phyloP scores from a whole-genome alignment of 2,113 vertebrate genomes.

The Corynorhinus townsendii region DNA sequence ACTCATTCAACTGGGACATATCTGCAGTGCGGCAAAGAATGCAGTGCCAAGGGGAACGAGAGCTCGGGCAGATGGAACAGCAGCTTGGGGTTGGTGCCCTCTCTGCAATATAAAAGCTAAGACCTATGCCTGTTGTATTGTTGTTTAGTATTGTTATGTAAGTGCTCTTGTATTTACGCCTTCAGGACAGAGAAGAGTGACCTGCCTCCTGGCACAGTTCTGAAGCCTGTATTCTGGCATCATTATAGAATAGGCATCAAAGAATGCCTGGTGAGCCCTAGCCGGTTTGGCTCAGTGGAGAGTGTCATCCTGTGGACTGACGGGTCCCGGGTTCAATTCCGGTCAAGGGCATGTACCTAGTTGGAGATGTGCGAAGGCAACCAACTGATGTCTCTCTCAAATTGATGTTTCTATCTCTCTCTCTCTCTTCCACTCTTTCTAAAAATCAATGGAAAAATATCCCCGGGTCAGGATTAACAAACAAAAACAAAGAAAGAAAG shows the following conservation, averaged over 20 bases:
- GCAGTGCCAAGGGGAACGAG: background rate
- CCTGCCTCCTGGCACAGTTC: background rate
- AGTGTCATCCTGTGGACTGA: too few relatives aligned
- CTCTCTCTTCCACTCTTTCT: too few relatives aligned
- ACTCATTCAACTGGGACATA: background rate
- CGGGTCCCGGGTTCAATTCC: too few relatives aligned
- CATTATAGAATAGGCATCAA: background rate
- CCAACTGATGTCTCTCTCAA: too few relatives aligned
- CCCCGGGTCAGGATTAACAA: too few relatives aligned
- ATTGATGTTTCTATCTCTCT: too few relatives aligned
- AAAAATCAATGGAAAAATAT: too few relatives aligned
- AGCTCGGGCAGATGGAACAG: constrained; percentile 15
- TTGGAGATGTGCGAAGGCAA: too few relatives aligned
- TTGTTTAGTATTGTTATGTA: constrained; percentile 22
- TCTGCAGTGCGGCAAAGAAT: background rate
- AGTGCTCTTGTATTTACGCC: constrained; percentile 22
- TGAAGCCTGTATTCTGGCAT: background rate
- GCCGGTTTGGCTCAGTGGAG: too few relatives aligned
- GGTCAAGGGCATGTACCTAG: too few relatives aligned
- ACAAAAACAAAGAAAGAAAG: too few relatives aligned
- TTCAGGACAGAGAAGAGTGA: constrained; percentile 10
- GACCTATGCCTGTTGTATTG: background rate
- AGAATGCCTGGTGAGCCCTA: background rate
- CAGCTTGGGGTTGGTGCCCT: constrained; percentile 29
- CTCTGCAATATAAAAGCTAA: constrained; percentile 5